Evolutionary conservation across 2,113 vertebrate species (phyloP).

Genomic region (Hucho hucho): DNA sequence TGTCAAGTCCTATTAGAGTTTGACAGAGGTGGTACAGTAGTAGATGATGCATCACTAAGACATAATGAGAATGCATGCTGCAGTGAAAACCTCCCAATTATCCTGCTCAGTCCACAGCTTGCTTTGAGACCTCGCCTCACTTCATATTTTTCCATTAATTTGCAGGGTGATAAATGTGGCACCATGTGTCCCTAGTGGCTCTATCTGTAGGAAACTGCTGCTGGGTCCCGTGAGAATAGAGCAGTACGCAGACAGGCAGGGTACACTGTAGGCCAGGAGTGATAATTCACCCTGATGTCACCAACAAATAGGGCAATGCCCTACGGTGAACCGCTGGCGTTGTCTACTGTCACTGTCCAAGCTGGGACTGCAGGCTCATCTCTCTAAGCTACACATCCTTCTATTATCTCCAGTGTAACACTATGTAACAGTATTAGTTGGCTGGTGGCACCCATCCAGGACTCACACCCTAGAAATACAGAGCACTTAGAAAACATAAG

Average conservation of each 20-base stretch:
- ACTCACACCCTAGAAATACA: too few relatives aligned
- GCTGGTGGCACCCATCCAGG: constrained; percentile 6
- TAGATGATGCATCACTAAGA: not conserved
- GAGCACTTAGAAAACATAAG: too few relatives aligned
- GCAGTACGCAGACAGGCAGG: constrained; percentile 23
- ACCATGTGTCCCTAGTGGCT: constrained; percentile 69
- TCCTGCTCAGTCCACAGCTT: constrained; percentile 8
- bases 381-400: constrained; percentile 72
- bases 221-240: constrained; percentile 60
- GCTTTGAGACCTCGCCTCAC: constrained; percentile 32
- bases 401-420: constrained; percentile 11
- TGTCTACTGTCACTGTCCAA: constrained; percentile 76
- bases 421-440: constrained; percentile 48
- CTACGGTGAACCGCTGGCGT: constrained; percentile 68
- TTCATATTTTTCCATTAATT: constrained; percentile 70
- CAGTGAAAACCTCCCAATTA: constrained; percentile 6
- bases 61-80: not conserved
- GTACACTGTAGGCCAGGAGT: constrained; percentile 52
- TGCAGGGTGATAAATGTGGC: constrained; percentile 76
- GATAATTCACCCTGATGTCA: constrained; percentile 65
- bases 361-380: constrained; percentile 80
- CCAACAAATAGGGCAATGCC: constrained; percentile 77
- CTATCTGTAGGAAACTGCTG: constrained; percentile 74
- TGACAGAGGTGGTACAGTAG: not conserved
- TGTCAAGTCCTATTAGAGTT: not conserved